Conservation (phyloP, 2,113 vertebrate species). For the Dipodomys stephensi region DNA sequence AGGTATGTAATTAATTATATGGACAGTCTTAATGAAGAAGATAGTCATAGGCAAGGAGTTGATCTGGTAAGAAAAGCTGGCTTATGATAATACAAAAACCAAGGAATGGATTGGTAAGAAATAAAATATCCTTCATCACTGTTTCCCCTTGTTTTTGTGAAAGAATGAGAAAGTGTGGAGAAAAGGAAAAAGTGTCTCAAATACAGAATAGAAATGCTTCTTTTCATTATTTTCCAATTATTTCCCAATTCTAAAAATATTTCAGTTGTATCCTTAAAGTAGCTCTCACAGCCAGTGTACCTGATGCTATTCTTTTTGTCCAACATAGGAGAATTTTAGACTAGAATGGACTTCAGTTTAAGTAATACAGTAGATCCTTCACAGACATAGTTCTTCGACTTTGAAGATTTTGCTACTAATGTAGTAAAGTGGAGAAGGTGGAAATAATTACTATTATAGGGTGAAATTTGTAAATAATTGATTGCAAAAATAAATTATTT, state of each 20-base stretch:
- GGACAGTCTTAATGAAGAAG: background rate
- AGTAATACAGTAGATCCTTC: background rate
- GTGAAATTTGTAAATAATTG: constrained; percentile 10
- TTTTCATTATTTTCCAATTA: background rate
- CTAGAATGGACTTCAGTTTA: background rate
- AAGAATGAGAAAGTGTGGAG: background rate
- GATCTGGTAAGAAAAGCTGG: background rate
- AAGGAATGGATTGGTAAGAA: background rate
- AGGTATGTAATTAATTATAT: background rate
- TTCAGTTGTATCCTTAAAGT: background rate
- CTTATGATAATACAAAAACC: background rate
- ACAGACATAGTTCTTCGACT: constrained; percentile 3
- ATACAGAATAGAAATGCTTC: background rate
- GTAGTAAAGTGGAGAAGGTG: background rate
- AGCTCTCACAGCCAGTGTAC: background rate
- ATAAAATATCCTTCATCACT: background rate
- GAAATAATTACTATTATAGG: background rate
- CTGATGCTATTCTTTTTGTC: background rate
- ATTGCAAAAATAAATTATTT: background rate
- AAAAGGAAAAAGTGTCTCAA: background rate
- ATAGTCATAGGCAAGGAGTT: background rate
- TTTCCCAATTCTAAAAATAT: constrained; percentile 7
- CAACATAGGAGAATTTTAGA: background rate
- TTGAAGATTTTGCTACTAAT: background rate
- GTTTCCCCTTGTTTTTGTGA: background rate